These are phyloP conservation scores for Diabrotica virgifera DNA, from an alignment of 1,140 invertebrate species.

Conservation along the genomic window DNA sequence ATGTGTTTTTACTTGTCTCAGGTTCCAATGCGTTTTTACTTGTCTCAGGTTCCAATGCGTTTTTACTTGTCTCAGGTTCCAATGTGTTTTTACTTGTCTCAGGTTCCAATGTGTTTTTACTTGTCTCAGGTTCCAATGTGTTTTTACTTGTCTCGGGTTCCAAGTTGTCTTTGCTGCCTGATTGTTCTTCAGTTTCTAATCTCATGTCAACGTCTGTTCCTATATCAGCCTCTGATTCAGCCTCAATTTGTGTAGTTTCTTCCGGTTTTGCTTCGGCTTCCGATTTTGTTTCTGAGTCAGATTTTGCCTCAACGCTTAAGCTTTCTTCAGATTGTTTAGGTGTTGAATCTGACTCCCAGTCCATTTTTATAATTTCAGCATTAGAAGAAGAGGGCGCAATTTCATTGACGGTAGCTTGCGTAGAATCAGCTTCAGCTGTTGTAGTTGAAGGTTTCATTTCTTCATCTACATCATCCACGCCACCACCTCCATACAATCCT, in stretches of 20 bases:
- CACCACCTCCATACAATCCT: slow-evolving; percentile 40
- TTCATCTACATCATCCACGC: slow-evolving; percentile 34
- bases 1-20: too few relatives aligned
- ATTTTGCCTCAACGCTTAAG: too few relatives aligned
- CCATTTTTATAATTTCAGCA: slow-evolving; percentile 35
- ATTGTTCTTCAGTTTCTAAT: too few relatives aligned
- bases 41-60: too few relatives aligned
- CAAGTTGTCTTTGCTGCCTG: too few relatives aligned
- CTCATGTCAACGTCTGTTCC: too few relatives aligned
- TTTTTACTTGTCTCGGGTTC: too few relatives aligned
- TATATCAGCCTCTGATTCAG: slow-evolving; percentile 30
- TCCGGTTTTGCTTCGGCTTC: slow-evolving; percentile 17
- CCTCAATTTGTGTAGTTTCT: slow-evolving; percentile 4
- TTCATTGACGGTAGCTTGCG: slow-evolving; percentile 30
- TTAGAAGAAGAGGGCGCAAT: slow-evolving; percentile 24
- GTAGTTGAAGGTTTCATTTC: slow-evolving; percentile 23
- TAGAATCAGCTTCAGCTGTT: slow-evolving; percentile 31
- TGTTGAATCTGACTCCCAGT: slow-evolving; percentile 11
- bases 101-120: too few relatives aligned
- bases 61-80: too few relatives aligned
- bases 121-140: too few relatives aligned
- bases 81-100: too few relatives aligned
- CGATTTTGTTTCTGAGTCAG: slow-evolving; percentile 15
- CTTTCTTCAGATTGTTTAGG: slow-evolving; percentile 7
- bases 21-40: too few relatives aligned